These are phyloP conservation scores for Etheostoma spectabile DNA, from an alignment of 2,113 vertebrate genomes.

Conservation along the genomic window DNA sequence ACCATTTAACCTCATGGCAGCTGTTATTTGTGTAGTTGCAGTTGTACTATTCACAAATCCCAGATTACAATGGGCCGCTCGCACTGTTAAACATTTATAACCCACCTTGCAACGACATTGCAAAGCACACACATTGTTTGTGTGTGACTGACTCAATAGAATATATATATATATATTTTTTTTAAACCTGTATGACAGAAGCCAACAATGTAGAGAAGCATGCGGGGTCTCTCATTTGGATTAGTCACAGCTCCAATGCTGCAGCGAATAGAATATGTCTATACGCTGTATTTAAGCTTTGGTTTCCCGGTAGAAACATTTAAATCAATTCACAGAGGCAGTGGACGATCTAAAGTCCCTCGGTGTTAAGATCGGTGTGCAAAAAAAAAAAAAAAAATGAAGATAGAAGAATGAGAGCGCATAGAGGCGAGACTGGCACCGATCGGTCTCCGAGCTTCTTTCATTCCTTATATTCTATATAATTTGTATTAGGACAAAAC, in stretches of 20 bases:
- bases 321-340: neutral
- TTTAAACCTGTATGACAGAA: neutral
- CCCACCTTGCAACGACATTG: constrained; percentile 41
- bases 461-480: constrained; percentile 12
- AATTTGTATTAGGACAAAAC: constrained; percentile 9
- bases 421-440: constrained; percentile 55
- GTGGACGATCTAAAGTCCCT: constrained; percentile 18
- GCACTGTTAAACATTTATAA: constrained; percentile 41
- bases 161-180: neutral
- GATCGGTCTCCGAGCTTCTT: constrained; percentile 60
- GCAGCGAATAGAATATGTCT: constrained; percentile 60
- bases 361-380: neutral
- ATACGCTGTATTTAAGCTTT: constrained; percentile 25
- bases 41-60: constrained; percentile 6
- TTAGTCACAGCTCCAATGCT: constrained; percentile 78
- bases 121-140: constrained; percentile 12
- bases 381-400: constrained; percentile 5
- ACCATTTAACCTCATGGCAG: neutral
- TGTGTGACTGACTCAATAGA: neutral
- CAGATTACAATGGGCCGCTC: constrained; percentile 19
- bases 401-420: constrained; percentile 19
- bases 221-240: constrained; percentile 58
- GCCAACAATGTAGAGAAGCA: constrained; percentile 40
- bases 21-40: constrained; percentile 16
- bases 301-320: constrained; percentile 27